phyloP scores from a whole-genome alignment of 2,888 invertebrate genomes.

The Panopea generosa region DNA sequence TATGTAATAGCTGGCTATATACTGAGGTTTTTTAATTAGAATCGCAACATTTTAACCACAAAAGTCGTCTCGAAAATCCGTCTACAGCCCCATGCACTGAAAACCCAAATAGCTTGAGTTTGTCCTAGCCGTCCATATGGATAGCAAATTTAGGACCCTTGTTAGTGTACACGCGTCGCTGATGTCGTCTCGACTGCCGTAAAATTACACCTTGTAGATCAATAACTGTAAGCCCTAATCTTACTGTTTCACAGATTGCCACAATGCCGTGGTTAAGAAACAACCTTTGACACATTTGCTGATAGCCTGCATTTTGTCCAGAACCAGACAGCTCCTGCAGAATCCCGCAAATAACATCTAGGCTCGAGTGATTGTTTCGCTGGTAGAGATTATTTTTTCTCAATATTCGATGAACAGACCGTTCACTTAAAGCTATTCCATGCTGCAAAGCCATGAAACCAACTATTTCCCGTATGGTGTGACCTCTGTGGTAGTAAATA shows the following conservation, averaged over 20 bases:
- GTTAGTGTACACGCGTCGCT: neutral
- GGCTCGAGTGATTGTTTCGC: constrained; percentile 1
- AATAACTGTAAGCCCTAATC: neutral
- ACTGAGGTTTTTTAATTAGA: constrained; percentile 8
- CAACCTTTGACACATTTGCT: neutral
- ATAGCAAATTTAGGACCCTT: constrained; percentile 6
- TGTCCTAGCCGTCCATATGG: constrained; percentile 7
- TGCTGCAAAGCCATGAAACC: constrained; percentile 8
- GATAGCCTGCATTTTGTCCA: constrained; percentile 5
- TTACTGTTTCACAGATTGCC: constrained; percentile 5
- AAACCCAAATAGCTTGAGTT: neutral
- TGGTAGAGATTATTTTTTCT: neutral
- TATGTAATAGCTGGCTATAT: neutral
- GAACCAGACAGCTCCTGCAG: constrained; percentile 7
- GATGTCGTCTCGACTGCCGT: too few species aligned
- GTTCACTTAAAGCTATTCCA: constrained; percentile 4
- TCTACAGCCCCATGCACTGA: constrained; percentile 14
- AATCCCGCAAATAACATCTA: neutral
- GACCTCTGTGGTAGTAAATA: constrained; percentile 9
- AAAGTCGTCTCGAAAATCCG: neutral
- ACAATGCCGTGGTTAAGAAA: neutral
- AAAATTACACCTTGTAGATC: constrained; percentile 5
- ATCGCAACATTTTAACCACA: constrained; percentile 1
- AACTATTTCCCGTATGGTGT: neutral
- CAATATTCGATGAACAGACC: constrained; percentile 1